Conservation (phyloP, 2,888 invertebrate species). For the Troilus luridus region DNA sequence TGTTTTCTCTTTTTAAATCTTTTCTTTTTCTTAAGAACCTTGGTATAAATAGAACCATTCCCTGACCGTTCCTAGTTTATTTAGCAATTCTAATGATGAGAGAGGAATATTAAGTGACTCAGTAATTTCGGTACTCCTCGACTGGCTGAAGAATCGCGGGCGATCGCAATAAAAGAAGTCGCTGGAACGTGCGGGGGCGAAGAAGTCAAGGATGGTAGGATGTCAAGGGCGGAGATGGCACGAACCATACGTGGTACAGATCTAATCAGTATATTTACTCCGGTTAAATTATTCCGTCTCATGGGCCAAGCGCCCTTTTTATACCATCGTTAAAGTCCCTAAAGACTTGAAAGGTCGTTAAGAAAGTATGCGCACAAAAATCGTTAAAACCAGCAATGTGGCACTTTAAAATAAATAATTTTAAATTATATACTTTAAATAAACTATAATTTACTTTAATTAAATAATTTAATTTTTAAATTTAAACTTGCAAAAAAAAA, state of each 20-base stretch:
- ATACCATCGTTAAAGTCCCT: conserved; percentile 32
- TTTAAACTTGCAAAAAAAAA: no score
- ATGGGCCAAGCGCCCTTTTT: background rate
- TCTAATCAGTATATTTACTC: background rate
- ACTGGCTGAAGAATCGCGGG: background rate
- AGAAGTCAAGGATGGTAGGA: conserved; percentile 35
- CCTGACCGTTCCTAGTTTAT: background rate
- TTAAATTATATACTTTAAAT: background rate
- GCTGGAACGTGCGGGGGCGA: conserved; percentile 24
- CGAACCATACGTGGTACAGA: conserved; percentile 21
- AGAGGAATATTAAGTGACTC: background rate
- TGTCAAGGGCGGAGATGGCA: conserved; percentile 48
- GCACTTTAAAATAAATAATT: background rate
- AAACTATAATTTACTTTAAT: background rate
- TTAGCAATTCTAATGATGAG: conserved; percentile 8
- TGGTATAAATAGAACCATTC: background rate
- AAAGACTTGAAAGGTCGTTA: conserved; percentile 25
- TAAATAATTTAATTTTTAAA: background rate
- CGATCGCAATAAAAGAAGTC: conserved; percentile 31
- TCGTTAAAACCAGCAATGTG: background rate
- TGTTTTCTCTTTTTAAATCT: no score
- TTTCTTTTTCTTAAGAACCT: no score
- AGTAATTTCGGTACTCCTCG: conserved; percentile 27
- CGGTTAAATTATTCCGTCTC: conserved; percentile 22
- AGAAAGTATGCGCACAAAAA: background rate